Evolutionary conservation across 2,888 invertebrate species (phyloP).

Genomic region (Eupithecia tripunctaria): DNA sequence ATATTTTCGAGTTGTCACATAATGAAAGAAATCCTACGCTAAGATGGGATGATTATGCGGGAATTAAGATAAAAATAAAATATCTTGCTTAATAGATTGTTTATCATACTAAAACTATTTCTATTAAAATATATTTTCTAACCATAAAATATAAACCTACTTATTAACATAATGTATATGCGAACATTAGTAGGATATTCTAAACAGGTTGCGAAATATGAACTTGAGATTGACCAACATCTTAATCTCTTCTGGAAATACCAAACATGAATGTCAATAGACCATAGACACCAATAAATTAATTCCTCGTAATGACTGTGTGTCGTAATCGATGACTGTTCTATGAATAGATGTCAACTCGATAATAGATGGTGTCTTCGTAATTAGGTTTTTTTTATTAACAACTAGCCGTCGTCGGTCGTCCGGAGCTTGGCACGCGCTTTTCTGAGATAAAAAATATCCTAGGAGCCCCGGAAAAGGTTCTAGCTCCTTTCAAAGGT

Average conservation of each 20-base stretch:
- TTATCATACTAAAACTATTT: background rate
- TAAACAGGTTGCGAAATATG: conserved; percentile 19
- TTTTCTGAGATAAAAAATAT: too few relatives aligned
- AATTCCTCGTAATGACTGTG: conserved; percentile 12
- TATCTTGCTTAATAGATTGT: background rate
- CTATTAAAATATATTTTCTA: background rate
- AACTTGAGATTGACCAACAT: conserved; percentile 24
- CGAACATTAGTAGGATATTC: background rate
- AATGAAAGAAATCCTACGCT: background rate
- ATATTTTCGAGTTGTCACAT: background rate
- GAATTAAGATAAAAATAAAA: background rate
- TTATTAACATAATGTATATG: background rate
- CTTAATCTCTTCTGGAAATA: conserved; percentile 31
- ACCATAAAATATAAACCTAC: background rate
- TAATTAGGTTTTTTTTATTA: background rate
- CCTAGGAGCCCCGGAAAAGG: too few relatives aligned
- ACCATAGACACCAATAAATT: conserved; percentile 12
- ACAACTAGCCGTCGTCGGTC: background rate
- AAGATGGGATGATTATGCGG: background rate
- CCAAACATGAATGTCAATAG: conserved; percentile 22
- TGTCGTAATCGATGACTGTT: conserved; percentile 5
- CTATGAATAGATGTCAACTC: conserved; percentile 1
- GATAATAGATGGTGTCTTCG: background rate
- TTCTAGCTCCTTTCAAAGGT: too few relatives aligned
- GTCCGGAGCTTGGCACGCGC: background rate